These are phyloP conservation scores for Girardinichthys multiradiatus DNA, from an alignment of 2,113 vertebrate species.

Conservation along the genomic window DNA sequence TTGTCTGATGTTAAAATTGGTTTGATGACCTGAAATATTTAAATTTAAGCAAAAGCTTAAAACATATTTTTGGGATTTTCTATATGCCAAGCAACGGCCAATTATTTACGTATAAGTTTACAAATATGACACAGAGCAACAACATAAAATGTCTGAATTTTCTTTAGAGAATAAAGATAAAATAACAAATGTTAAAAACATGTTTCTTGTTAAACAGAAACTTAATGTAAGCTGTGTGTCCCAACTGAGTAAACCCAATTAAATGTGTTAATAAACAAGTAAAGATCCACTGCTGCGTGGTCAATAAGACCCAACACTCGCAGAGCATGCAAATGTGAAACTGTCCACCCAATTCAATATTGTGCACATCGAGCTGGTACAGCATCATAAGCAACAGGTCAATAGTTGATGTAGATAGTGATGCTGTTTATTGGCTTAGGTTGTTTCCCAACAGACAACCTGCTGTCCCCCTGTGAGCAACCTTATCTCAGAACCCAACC, in stretches of 20 bases:
- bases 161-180: not conserved
- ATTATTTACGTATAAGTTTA: not conserved
- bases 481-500: slow-evolving; percentile 63
- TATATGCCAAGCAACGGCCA: not conserved
- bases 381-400: slow-evolving; percentile 79
- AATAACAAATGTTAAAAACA: slow-evolving; percentile 7
- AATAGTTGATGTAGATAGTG: slow-evolving; percentile 67
- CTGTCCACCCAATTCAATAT: slow-evolving; percentile 72
- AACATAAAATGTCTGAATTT: not conserved
- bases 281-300: slow-evolving; percentile 77
- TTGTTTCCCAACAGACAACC: slow-evolving; percentile 55
- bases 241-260: slow-evolving; percentile 77
- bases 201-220: slow-evolving; percentile 36
- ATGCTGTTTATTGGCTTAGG: slow-evolving; percentile 52
- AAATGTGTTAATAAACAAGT: slow-evolving; percentile 83
- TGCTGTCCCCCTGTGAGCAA: slow-evolving; percentile 55
- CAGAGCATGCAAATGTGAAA: slow-evolving; percentile 77
- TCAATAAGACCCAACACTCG: slow-evolving; percentile 74
- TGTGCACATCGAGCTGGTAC: slow-evolving; percentile 71
- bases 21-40: too few species aligned
- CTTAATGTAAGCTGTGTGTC: slow-evolving; percentile 53
- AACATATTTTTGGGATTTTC: not conserved
- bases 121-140: not conserved
- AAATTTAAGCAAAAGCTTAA: not conserved
- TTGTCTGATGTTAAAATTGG: too few species aligned